phyloP scores from a whole-genome alignment of 2,888 invertebrate species.

The Halictus ligatus region DNA sequence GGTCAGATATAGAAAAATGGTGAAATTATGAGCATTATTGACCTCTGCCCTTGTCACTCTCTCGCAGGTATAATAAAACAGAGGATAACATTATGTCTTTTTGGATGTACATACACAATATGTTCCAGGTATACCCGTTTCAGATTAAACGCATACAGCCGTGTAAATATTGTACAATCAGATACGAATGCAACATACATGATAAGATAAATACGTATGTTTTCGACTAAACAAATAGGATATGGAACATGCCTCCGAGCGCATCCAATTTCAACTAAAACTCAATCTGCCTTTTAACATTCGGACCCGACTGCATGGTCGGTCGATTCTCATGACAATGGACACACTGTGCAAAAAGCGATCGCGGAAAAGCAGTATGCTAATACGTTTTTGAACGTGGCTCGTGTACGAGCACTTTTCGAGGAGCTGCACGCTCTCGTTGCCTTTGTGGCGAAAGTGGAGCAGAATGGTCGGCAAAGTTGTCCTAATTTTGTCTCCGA shows the following conservation, averaged over 20 bases:
- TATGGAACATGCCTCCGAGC: neutral
- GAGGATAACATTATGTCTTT: neutral
- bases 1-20: too few relatives aligned
- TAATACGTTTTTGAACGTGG: neutral
- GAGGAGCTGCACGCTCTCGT: neutral
- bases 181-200: neutral
- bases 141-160: neutral
- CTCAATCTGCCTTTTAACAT: neutral
- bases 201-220: slow-evolving; percentile 1
- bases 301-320: neutral
- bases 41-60: neutral
- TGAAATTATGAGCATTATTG: too few relatives aligned
- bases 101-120: neutral
- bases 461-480: neutral
- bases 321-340: neutral
- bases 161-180: neutral
- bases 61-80: neutral
- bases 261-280: neutral
- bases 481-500: neutral
- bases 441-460: neutral
- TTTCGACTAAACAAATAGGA: slow-evolving; percentile 5
- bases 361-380: neutral
- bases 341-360: neutral
- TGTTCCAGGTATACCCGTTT: neutral
- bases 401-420: neutral